A percentile compares a stretch with the other conserved stretches of the same genome.
phyloP scores from a whole-genome alignment of 2,888 invertebrate species.

The Dioctria rufipes region DNA sequence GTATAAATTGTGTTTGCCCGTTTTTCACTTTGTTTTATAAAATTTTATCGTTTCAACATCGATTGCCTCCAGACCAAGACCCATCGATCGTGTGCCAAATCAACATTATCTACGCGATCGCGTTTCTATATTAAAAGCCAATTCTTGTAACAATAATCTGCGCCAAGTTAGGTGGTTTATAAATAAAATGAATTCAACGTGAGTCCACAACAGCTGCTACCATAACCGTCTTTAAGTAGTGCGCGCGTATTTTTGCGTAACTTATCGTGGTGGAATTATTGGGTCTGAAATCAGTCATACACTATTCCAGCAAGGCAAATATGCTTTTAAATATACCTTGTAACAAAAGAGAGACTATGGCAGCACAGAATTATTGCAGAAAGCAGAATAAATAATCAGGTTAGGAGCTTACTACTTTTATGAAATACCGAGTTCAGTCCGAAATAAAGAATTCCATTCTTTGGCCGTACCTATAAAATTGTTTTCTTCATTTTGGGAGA shows the following conservation, averaged over 20 bases:
- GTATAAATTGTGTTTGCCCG: background rate
- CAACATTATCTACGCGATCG: slow-evolving; percentile 26
- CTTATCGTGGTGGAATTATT: slow-evolving; percentile 43
- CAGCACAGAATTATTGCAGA: slow-evolving; percentile 26
- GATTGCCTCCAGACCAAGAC: background rate
- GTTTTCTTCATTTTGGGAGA: slow-evolving; percentile 14
- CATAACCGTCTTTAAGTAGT: slow-evolving; percentile 31
- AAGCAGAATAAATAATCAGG: slow-evolving; percentile 28
- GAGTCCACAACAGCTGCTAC: slow-evolving; percentile 2
- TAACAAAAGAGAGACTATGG: slow-evolving; percentile 15
- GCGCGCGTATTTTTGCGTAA: slow-evolving; percentile 51
- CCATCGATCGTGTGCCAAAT: slow-evolving; percentile 21
- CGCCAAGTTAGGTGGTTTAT: slow-evolving; percentile 18
- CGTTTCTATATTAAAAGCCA: slow-evolving; percentile 40
- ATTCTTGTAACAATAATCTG: slow-evolving; percentile 41
- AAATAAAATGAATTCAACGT: background rate
- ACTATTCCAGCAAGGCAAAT: background rate
- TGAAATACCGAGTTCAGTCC: background rate
- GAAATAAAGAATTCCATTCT: slow-evolving; percentile 15
- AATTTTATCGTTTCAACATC: slow-evolving; percentile 25
- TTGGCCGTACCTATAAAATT: background rate
- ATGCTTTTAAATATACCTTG: slow-evolving; percentile 7
- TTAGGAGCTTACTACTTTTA: background rate
- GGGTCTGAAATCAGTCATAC: slow-evolving; percentile 44
- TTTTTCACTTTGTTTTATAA: background rate